These are phyloP conservation scores for Drosophila virilis DNA, from an alignment of 1,140 invertebrate genomes.

Conservation along the genomic window DNA sequence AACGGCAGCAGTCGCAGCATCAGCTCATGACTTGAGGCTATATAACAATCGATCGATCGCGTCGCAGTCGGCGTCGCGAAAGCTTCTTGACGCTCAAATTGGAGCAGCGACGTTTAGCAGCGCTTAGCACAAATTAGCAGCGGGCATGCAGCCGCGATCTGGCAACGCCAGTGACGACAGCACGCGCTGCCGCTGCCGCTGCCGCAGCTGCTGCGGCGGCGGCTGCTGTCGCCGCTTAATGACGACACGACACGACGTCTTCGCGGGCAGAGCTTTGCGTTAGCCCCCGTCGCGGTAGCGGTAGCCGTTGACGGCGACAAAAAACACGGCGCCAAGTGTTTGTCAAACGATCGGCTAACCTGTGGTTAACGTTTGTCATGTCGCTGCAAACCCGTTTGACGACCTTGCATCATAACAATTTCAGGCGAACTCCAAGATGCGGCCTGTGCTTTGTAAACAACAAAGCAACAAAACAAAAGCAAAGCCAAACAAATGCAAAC, in stretches of 20 bases:
- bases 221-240: conserved; percentile 46
- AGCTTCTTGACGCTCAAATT: conserved; percentile 73
- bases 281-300: conserved; percentile 46
- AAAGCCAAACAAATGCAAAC: conserved; percentile 77
- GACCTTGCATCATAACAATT: conserved; percentile 75
- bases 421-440: conserved; percentile 14
- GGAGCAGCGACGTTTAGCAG: conserved; percentile 78
- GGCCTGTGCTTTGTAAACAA: neutral
- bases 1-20: conserved; percentile 45
- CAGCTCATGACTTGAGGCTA: conserved; percentile 49
- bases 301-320: conserved; percentile 71
- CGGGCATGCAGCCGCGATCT: conserved; percentile 21
- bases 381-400: conserved; percentile 78
- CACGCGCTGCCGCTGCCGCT: conserved; percentile 55
- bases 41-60: conserved; percentile 49
- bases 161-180: conserved; percentile 56
- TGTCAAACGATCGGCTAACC: conserved; percentile 75
- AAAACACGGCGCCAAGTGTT: conserved; percentile 81
- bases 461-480: neutral
- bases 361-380: conserved; percentile 71
- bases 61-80: conserved; percentile 35
- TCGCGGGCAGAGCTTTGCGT: conserved; percentile 7
- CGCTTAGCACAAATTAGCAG: conserved; percentile 77
- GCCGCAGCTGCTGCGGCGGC: too few species aligned
- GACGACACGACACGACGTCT: conserved; percentile 55